Percentiles rank a stretch among this genome's conserved stretches.
These are phyloP conservation scores for Sebastes paucispinis DNA, from an alignment of 2,797 vertebrate species.

Conservation along the genomic window DNA sequence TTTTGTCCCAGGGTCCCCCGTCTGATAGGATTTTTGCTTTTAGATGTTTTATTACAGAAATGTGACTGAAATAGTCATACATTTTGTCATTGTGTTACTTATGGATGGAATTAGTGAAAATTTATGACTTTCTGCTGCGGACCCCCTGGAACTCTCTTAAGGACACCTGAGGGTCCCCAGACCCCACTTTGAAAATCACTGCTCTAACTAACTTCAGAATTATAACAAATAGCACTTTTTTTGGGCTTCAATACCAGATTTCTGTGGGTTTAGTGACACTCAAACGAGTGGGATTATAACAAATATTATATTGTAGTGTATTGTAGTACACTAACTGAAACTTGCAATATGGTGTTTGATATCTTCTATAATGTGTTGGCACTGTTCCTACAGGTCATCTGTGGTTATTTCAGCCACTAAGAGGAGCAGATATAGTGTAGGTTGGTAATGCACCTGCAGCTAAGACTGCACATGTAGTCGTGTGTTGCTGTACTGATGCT, in stretches of 20 bases:
- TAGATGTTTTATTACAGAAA: too few species aligned
- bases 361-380: too few species aligned
- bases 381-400: too few species aligned
- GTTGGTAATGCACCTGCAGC: background rate
- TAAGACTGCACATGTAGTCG: background rate
- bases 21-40: too few species aligned
- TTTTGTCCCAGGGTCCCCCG: too few species aligned
- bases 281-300: background rate
- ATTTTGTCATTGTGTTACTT: too few species aligned
- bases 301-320: background rate
- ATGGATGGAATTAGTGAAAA: too few species aligned
- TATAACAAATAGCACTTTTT: background rate
- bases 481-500: background rate
- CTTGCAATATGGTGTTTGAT: background rate
- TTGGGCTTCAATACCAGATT: background rate
- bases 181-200: too few species aligned
- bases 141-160: too few species aligned
- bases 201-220: background rate
- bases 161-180: too few species aligned
- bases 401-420: background rate
- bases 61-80: too few species aligned
- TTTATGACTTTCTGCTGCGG: accelerated
- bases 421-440: background rate
- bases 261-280: background rate
- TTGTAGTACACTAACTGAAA: too few species aligned